Evolutionary conservation across 1,140 invertebrate species (phyloP).

Genomic region (Oscheius sp.): DNA sequence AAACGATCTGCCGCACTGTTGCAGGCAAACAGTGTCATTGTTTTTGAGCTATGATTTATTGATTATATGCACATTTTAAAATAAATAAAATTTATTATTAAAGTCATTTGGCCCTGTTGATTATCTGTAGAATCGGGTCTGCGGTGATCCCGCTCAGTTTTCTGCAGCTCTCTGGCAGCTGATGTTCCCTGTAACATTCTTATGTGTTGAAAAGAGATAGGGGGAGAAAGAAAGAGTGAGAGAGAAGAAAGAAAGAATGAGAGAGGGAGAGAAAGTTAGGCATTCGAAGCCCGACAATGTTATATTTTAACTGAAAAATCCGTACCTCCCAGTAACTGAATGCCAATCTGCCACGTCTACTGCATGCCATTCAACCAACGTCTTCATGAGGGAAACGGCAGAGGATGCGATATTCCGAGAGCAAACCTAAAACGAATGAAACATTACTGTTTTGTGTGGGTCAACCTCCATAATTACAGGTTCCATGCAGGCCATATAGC

Average conservation of each 20-base stretch:
- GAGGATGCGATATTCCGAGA: slow-evolving; percentile 4
- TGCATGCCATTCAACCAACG: slow-evolving; percentile 56
- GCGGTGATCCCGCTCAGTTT: slow-evolving; percentile 33
- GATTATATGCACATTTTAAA: no score
- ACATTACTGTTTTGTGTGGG: no score
- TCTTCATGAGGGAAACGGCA: slow-evolving; percentile 17
- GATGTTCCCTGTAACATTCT: not conserved
- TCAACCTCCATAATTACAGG: slow-evolving; percentile 42
- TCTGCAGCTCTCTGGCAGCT: slow-evolving; percentile 50
- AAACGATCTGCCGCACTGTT: no score
- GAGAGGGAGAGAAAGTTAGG: no score
- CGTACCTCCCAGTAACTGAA: slow-evolving; percentile 49
- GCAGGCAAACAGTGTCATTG: no score
- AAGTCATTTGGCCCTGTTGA: not conserved
- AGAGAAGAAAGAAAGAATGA: no score
- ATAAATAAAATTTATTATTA: no score
- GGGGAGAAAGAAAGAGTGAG: no score
- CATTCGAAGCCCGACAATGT: no score
- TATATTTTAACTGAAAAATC: no score
- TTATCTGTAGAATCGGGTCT: slow-evolving; percentile 24
- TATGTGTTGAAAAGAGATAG: no score
- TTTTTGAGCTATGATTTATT: no score
- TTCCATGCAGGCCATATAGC: slow-evolving; percentile 49
- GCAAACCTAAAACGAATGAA: slow-evolving; percentile 24
- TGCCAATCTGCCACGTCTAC: slow-evolving; percentile 59